Conservation (phyloP, 2,888 invertebrate genomes). For the Tholera decimalis region DNA sequence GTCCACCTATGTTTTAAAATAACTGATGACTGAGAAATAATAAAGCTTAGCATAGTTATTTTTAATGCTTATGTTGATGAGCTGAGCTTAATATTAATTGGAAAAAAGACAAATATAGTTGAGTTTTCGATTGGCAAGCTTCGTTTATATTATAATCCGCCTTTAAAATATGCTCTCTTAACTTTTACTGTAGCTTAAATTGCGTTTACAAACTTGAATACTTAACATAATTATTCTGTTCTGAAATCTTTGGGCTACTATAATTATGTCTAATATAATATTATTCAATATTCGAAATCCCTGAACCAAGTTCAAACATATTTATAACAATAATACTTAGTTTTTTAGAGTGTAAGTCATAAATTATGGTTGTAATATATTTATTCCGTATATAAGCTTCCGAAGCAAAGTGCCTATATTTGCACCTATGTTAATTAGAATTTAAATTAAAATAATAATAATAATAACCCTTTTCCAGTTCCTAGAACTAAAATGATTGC, state of each 20-base stretch:
- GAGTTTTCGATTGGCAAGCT: constrained; percentile 1
- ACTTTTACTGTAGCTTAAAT: constrained; percentile 21
- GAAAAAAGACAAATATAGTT: constrained; percentile 3
- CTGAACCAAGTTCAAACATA: constrained; percentile 61
- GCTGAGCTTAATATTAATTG: not conserved
- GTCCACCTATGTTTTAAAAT: not conserved
- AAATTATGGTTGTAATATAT: constrained; percentile 69
- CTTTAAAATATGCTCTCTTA: constrained; percentile 38
- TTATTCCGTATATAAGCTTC: constrained; percentile 65
- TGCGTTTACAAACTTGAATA: constrained; percentile 12
- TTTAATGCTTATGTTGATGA: not conserved
- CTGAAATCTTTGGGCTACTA: not conserved
- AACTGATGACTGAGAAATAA: not conserved
- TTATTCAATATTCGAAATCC: constrained; percentile 14
- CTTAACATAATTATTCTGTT: not conserved
- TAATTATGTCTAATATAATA: not conserved
- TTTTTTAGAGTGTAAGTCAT: constrained; percentile 55
- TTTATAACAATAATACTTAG: constrained; percentile 58
- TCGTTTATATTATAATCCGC: not conserved
- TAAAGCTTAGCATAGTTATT: constrained; percentile 3
- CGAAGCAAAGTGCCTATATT: constrained; percentile 69
- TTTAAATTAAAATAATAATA: constrained; percentile 3
- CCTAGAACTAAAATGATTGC: not conserved
- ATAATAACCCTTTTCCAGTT: not conserved
- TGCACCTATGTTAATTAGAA: constrained; percentile 44